phyloP scores from a whole-genome alignment of 2,888 invertebrate species.

The Mythimna albipuncta region DNA sequence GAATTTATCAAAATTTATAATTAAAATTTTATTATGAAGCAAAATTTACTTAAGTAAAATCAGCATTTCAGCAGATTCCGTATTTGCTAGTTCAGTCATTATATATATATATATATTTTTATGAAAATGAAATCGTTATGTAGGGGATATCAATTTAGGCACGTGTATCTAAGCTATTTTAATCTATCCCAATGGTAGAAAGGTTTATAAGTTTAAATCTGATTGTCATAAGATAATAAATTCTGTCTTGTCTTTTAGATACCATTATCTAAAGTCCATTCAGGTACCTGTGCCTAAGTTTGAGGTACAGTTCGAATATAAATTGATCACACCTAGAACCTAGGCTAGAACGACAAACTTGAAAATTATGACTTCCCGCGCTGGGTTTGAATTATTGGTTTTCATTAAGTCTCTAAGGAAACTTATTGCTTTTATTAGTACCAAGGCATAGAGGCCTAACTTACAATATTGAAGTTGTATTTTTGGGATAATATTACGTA shows the following conservation, averaged over 20 bases:
- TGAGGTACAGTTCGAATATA: constrained; percentile 1
- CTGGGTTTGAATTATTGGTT: constrained; percentile 40
- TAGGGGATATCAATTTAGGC: not conserved
- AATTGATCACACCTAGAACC: constrained; percentile 13
- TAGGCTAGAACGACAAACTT: constrained; percentile 24
- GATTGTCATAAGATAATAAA: not conserved
- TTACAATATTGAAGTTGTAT: not conserved
- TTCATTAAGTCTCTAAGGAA: constrained; percentile 35
- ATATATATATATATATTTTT: too few species aligned
- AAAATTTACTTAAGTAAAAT: not conserved
- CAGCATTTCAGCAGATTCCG: too few species aligned
- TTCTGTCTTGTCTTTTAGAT: too few species aligned
- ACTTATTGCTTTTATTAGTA: constrained; percentile 26
- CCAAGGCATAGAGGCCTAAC: not conserved
- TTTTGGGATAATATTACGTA: not conserved
- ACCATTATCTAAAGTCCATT: not conserved
- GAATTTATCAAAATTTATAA: not conserved
- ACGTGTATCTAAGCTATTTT: not conserved
- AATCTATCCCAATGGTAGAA: fast-evolving
- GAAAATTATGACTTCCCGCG: constrained; percentile 44
- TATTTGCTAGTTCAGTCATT: not conserved
- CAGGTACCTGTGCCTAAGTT: not conserved
- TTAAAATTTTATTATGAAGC: not conserved
- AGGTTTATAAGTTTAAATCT: not conserved
- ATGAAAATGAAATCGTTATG: not conserved